phyloP scores from a whole-genome alignment of 2,797 vertebrate species.

The Lycodopsis pacificus region DNA sequence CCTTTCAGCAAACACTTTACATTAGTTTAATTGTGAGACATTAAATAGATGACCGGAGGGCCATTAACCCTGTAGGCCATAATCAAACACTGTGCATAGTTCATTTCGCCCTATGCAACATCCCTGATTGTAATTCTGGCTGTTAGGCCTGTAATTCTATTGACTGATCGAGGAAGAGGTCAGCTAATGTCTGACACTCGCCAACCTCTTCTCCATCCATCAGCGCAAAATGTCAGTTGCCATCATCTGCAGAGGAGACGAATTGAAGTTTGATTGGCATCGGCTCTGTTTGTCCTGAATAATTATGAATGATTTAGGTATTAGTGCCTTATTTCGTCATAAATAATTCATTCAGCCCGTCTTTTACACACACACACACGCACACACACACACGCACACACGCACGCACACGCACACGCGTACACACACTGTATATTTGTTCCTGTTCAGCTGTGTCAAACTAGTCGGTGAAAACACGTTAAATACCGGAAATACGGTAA shows the following conservation, averaged over 20 bases:
- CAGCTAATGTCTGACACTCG: conserved; percentile 54
- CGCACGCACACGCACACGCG: too few species aligned
- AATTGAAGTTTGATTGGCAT: conserved; percentile 75
- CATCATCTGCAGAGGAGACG: conserved; percentile 41
- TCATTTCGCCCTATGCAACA: neutral
- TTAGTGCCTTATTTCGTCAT: conserved; percentile 77
- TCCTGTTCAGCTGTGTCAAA: conserved; percentile 37
- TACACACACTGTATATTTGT: conserved; percentile 12
- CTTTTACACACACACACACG: neutral
- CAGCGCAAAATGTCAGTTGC: conserved; percentile 61
- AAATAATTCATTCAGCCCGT: conserved; percentile 75
- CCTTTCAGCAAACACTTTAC: conserved; percentile 3
- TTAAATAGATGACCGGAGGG: conserved; percentile 11
- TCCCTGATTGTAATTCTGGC: conserved; percentile 56
- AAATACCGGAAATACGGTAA: neutral
- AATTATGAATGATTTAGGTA: conserved; percentile 80
- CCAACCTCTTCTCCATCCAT: conserved; percentile 58
- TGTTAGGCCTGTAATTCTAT: conserved; percentile 61
- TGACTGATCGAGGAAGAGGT: conserved; percentile 59
- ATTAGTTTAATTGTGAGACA: conserved; percentile 28
- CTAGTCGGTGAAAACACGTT: neutral
- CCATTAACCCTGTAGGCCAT: conserved; percentile 25
- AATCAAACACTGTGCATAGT: conserved; percentile 2
- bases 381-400: too few species aligned
- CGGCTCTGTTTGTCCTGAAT: conserved; percentile 76